phyloP scores from a whole-genome alignment of 2,113 vertebrate genomes.

The Spea multiplicata region DNA sequence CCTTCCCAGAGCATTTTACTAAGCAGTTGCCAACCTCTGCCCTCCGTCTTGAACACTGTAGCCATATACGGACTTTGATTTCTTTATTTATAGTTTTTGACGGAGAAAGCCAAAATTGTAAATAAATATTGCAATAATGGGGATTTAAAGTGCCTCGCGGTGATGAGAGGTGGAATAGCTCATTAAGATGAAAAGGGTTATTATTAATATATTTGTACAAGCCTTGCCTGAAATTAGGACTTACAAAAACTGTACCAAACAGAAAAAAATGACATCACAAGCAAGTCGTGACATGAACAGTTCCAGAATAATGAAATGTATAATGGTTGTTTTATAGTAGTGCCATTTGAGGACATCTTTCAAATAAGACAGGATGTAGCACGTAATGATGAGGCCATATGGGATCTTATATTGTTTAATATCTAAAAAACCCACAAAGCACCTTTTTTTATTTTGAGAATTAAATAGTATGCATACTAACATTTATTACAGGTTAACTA shows the following conservation, averaged over 20 bases:
- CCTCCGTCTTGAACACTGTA: conserved; percentile 21
- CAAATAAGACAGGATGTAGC: no score
- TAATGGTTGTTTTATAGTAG: background rate
- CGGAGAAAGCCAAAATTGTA: conserved; percentile 18
- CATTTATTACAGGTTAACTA: no score
- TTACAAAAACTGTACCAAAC: background rate
- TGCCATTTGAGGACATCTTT: background rate
- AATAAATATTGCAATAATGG: conserved; percentile 22
- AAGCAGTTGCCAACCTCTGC: conserved; percentile 37
- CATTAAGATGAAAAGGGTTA: background rate
- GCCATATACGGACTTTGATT: conserved; percentile 39
- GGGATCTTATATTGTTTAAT: no score
- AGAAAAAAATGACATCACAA: background rate
- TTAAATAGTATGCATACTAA: no score
- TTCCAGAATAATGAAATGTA: no score
- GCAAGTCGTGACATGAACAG: background rate
- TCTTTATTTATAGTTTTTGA: conserved; percentile 33
- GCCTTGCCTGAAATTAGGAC: background rate
- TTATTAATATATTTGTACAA: background rate
- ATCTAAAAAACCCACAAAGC: no score
- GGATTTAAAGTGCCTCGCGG: conserved; percentile 11
- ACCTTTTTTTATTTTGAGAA: no score
- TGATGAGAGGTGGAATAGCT: background rate
- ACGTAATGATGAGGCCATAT: no score
- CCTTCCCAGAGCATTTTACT: conserved; percentile 42